Percentiles rank a stretch among this genome's conserved stretches.
phyloP scores from a whole-genome alignment of 1,140 invertebrate species.

The Phymastichus coffea region DNA sequence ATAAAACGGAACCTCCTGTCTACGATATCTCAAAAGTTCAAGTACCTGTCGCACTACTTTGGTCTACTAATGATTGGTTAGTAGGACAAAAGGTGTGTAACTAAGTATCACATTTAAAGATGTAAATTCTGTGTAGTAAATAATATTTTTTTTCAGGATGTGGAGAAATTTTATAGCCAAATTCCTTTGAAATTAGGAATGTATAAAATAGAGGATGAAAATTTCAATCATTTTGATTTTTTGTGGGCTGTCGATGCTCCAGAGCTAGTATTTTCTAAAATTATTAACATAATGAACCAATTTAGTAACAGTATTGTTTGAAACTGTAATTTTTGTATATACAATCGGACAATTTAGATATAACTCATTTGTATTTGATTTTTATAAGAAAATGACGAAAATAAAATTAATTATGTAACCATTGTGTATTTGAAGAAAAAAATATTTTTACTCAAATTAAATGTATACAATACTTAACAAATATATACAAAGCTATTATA shows the following conservation, averaged over 20 bases:
- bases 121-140: neutral
- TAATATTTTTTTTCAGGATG: conserved; percentile 55
- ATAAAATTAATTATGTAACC: no score
- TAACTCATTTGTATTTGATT: no score
- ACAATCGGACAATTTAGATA: no score
- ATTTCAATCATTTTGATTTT: conserved; percentile 74
- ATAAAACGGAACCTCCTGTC: conserved; percentile 61
- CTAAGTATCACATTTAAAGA: neutral
- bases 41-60: conserved; percentile 68
- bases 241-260: conserved; percentile 66
- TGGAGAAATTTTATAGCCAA: conserved; percentile 53
- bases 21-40: conserved; percentile 67
- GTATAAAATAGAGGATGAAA: conserved; percentile 58
- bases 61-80: conserved; percentile 71
- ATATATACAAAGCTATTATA: no score
- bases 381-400: no score
- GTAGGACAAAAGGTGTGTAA: conserved; percentile 58
- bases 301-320: no score
- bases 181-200: conserved; percentile 55
- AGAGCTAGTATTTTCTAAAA: conserved; percentile 59
- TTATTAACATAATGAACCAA: neutral
- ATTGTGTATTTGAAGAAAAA: no score
- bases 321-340: no score
- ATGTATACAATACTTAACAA: no score
- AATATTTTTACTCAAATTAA: no score